Conservation (phyloP, 2,888 invertebrate genomes). For the Melieria picta region DNA sequence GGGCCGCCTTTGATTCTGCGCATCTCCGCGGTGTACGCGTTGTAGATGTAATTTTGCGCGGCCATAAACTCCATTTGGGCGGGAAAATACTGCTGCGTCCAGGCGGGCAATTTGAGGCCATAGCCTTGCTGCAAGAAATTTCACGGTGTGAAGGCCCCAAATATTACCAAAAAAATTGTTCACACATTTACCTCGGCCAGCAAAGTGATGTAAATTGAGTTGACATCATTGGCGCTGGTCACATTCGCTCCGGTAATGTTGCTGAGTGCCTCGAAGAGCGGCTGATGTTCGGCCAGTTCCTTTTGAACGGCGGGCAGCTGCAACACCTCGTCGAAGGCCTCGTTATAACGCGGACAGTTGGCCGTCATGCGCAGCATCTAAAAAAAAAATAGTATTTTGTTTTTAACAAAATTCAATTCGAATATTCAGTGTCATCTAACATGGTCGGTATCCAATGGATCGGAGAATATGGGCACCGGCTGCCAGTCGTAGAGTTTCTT, state of each 20-base stretch:
- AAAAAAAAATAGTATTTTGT: background rate
- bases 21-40: slow-evolving; percentile 71
- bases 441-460: slow-evolving; percentile 72
- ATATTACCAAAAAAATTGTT: too few relatives aligned
- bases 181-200: slow-evolving; percentile 70
- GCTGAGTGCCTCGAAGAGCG: slow-evolving; percentile 69
- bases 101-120: slow-evolving; percentile 71
- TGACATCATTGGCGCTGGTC: slow-evolving; percentile 72
- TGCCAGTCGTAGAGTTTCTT: slow-evolving; percentile 75
- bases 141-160: too few relatives aligned
- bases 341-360: slow-evolving; percentile 73
- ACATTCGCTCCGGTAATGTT: slow-evolving; percentile 70
- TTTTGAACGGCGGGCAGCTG: slow-evolving; percentile 66
- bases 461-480: slow-evolving; percentile 78
- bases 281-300: slow-evolving; percentile 65
- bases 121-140: slow-evolving; percentile 65
- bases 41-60: slow-evolving; percentile 70
- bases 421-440: slow-evolving; percentile 41
- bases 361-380: slow-evolving; percentile 74
- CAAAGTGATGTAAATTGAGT: slow-evolving; percentile 74
- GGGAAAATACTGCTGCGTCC: slow-evolving; percentile 72
- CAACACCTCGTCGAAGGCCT: slow-evolving; percentile 69
- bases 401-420: background rate
- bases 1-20: slow-evolving; percentile 72
- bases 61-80: slow-evolving; percentile 69